Percentiles rank a stretch among this genome's conserved stretches.
Evolutionary conservation across 2,113 vertebrate genomes (phyloP).

Genomic region (Protobothrops flavoviridis): DNA sequence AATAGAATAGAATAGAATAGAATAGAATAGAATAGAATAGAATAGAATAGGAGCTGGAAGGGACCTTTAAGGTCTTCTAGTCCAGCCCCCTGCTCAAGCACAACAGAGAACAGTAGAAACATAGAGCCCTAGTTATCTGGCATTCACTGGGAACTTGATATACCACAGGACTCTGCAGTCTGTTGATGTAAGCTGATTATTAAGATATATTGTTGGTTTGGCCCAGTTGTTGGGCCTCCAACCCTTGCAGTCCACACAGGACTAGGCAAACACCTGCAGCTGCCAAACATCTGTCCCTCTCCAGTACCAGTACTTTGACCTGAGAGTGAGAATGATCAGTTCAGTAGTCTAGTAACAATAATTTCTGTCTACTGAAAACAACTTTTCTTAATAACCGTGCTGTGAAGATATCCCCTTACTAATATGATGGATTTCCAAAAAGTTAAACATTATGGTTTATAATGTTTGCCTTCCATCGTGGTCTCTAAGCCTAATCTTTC

Average conservation of each 20-base stretch:
- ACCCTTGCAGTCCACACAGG: background rate
- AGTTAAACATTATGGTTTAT: background rate
- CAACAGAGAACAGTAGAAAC: background rate
- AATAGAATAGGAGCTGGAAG: no score
- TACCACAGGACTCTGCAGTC: background rate
- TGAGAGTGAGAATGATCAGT: background rate
- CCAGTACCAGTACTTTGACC: background rate
- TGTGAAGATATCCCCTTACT: background rate
- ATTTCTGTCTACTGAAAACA: background rate
- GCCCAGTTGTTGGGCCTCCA: background rate
- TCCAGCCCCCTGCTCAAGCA: no score
- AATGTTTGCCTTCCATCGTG: background rate
- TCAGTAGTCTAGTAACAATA: background rate
- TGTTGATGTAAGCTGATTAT: background rate
- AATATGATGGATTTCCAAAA: background rate
- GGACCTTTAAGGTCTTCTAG: no score
- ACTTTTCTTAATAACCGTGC: background rate
- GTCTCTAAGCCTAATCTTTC: background rate
- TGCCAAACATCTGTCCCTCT: background rate
- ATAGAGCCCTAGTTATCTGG: background rate
- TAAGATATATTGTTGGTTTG: background rate
- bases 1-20: no score
- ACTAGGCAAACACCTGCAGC: background rate
- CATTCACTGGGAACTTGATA: background rate
- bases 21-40: no score